Percentiles rank a stretch among this genome's conserved stretches.
Conservation (phyloP, 2,888 invertebrate species). For the Amorpha juglandis region DNA sequence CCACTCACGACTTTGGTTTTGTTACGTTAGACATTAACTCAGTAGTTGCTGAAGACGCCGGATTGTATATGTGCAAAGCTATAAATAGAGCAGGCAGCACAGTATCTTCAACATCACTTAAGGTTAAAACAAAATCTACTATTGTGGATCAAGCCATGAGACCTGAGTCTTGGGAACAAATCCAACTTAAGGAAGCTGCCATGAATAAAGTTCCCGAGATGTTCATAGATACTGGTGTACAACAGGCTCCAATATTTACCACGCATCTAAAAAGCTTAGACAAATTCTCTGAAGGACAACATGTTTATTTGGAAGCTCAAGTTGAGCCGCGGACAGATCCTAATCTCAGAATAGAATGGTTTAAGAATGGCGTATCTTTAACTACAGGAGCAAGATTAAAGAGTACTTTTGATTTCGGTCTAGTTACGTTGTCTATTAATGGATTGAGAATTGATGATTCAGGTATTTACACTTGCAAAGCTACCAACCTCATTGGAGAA, state of each 20-base stretch:
- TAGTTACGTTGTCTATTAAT: slow-evolving; percentile 96
- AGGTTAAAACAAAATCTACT: slow-evolving; percentile 92
- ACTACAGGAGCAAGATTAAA: slow-evolving; percentile 95
- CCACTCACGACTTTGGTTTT: slow-evolving; percentile 96
- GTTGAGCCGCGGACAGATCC: slow-evolving; percentile 96
- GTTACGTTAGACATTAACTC: slow-evolving; percentile 96
- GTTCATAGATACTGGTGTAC: slow-evolving; percentile 93
- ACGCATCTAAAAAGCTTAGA: slow-evolving; percentile 94
- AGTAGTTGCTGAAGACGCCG: slow-evolving; percentile 94
- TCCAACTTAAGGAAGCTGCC: slow-evolving; percentile 94
- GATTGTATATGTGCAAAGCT: slow-evolving; percentile 97
- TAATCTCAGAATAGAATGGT: slow-evolving; percentile 95
- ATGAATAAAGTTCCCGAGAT: slow-evolving; percentile 95
- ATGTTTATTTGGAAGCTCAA: slow-evolving; percentile 94
- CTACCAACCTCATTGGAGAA: slow-evolving; percentile 96
- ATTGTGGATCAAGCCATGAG: slow-evolving; percentile 93
- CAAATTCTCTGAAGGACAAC: slow-evolving; percentile 93
- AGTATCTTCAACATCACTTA: slow-evolving; percentile 94
- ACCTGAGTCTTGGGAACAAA: slow-evolving; percentile 96
- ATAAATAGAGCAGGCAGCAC: slow-evolving; percentile 97
- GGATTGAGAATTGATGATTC: slow-evolving; percentile 95
- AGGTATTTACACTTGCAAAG: slow-evolving; percentile 97
- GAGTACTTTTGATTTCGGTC: slow-evolving; percentile 98
- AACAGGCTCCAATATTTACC: slow-evolving; percentile 97
- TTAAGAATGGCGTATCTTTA: slow-evolving; percentile 93